A percentile compares a stretch with the other conserved stretches of the same genome.
Conservation (phyloP, 2,888 invertebrate species). For the Sipha maydis region DNA sequence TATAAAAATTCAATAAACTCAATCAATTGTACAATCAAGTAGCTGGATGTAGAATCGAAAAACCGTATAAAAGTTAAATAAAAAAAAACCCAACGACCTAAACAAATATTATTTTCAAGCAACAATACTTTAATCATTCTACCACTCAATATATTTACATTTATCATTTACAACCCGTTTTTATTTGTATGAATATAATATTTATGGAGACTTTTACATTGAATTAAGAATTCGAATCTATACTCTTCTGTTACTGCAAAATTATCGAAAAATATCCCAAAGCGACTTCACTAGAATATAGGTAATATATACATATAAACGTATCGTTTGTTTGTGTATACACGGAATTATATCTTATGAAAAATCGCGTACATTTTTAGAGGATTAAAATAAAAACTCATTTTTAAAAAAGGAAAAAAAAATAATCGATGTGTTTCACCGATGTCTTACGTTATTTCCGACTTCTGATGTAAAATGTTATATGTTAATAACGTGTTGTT, state of each 20-base stretch:
- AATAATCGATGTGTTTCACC: not conserved
- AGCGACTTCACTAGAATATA: no score
- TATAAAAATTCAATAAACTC: not conserved
- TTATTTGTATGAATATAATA: not conserved
- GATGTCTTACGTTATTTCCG: not conserved
- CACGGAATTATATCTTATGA: no score
- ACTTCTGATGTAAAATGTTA: no score
- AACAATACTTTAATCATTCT: not conserved
- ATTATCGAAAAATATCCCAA: no score
- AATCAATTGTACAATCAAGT: not conserved
- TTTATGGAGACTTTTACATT: not conserved
- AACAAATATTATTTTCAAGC: not conserved
- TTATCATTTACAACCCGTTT: not conserved
- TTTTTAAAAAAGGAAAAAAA: no score
- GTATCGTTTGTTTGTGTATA: no score
- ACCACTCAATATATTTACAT: not conserved
- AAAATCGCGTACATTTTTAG: no score
- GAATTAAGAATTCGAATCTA: not conserved
- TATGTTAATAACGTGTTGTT: not conserved
- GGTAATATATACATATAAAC: no score
- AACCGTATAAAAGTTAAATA: not conserved
- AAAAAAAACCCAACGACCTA: not conserved
- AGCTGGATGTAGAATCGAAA: no score
- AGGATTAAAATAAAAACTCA: no score
- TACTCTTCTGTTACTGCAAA: no score